Evolutionary conservation across 2,797 vertebrate genomes (phyloP).

Genomic region (Crocodylus rhombifer): DNA sequence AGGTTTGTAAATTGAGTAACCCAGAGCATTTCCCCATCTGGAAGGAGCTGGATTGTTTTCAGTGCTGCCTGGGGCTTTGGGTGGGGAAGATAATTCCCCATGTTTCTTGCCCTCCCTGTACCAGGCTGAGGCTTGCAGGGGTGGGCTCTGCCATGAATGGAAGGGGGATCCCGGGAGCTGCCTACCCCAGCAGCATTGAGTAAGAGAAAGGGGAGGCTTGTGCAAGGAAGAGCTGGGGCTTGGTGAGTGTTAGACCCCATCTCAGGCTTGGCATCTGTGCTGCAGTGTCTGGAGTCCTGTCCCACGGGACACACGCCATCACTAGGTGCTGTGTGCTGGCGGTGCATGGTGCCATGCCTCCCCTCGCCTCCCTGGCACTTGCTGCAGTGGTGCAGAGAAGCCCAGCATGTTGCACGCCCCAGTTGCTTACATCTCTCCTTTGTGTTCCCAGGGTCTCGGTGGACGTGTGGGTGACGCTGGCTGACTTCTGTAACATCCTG

Average conservation of each 20-base stretch:
- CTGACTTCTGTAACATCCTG: conserved; percentile 94
- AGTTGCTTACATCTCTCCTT: conserved; percentile 75
- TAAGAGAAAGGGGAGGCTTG: conserved; percentile 16
- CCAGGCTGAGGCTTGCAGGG: conserved; percentile 20
- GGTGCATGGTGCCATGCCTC: conserved; percentile 43
- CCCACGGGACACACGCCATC: conserved; percentile 51
- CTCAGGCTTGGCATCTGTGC: conserved; percentile 8
- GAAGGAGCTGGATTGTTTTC: neutral
- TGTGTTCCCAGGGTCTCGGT: conserved; percentile 85
- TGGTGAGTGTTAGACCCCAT: rapidly evolving
- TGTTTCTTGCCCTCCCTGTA: rapidly evolving
- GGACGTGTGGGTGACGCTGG: conserved; percentile 94
- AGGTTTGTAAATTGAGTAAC: neutral
- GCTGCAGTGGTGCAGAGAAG: conserved; percentile 66
- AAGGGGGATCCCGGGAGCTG: conserved; percentile 26
- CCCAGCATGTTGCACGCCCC: conserved; percentile 68
- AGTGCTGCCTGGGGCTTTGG: conserved; percentile 7
- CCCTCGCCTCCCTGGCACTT: conserved; percentile 71
- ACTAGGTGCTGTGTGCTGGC: neutral
- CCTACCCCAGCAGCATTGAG: neutral
- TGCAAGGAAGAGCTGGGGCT: neutral
- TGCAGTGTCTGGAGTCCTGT: conserved; percentile 35
- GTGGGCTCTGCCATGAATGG: neutral
- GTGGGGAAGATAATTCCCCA: neutral
- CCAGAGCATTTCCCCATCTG: neutral